These are phyloP conservation scores for Drosophila bocqueti DNA, from an alignment of 1,140 invertebrate genomes.

Conservation along the genomic window DNA sequence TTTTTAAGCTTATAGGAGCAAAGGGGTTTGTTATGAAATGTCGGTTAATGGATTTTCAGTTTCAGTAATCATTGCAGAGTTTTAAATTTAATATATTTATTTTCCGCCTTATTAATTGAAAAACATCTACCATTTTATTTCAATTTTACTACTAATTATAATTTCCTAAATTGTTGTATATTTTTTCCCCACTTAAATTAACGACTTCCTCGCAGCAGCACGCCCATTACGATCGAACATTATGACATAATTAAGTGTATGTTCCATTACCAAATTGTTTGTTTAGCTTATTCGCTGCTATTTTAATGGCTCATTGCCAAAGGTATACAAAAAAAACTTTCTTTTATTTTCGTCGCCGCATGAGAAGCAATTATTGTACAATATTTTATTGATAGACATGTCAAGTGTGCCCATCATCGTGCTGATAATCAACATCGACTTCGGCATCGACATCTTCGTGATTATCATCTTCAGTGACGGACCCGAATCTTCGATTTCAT, in stretches of 20 bases:
- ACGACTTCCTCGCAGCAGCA: conserved; percentile 23
- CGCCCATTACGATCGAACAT: conserved; percentile 35
- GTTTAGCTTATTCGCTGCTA: conserved; percentile 28
- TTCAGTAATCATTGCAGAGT: too few relatives aligned
- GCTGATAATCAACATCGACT: conserved; percentile 18
- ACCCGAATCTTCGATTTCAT: conserved; percentile 32
- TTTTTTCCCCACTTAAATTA: conserved; percentile 7
- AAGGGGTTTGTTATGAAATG: too few relatives aligned
- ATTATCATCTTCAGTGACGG: conserved; percentile 35
- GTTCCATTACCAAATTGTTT: conserved; percentile 54
- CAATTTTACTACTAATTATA: not conserved
- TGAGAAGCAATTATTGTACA: conserved; percentile 54
- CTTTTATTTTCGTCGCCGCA: conserved; percentile 68
- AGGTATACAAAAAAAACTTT: conserved; percentile 51
- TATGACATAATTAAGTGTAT: conserved; percentile 66
- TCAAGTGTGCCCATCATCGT: conserved; percentile 58
- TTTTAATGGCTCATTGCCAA: conserved; percentile 38
- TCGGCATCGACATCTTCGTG: conserved; percentile 36
- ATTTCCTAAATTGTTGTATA: not conserved
- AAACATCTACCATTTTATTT: not conserved
- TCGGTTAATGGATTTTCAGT: not conserved
- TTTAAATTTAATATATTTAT: not conserved
- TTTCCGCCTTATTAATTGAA: too few relatives aligned
- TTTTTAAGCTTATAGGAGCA: not conserved
- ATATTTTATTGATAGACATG: conserved; percentile 66